A percentile compares a stretch with the other conserved stretches of the same genome.
These are phyloP conservation scores for Nerophis ophidion DNA, from an alignment of 2,113 vertebrate genomes.

Conservation along the genomic window DNA sequence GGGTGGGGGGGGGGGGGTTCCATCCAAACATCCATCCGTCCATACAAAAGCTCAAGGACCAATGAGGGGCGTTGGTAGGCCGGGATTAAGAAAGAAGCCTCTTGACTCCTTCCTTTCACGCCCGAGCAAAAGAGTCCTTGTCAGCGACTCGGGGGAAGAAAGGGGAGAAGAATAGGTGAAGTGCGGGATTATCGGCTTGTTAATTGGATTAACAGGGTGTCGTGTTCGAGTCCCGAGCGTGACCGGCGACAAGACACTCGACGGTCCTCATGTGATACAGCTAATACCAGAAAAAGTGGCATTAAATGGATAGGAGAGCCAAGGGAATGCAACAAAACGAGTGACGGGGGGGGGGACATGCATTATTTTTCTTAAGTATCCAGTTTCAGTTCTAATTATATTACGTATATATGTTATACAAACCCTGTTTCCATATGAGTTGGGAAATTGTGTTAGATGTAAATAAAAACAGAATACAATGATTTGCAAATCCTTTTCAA, in stretches of 20 bases:
- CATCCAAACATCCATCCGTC: constrained; percentile 4
- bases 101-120: constrained; percentile 67
- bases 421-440: too few species aligned
- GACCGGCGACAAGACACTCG: constrained; percentile 24
- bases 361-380: too few species aligned
- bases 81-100: constrained; percentile 61
- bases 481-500: too few species aligned
- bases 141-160: constrained; percentile 54
- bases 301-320: not conserved
- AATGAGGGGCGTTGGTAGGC: constrained; percentile 53
- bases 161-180: constrained; percentile 55
- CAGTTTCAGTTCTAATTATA: too few species aligned
- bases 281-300: not conserved
- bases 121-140: constrained; percentile 59
- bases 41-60: constrained; percentile 46
- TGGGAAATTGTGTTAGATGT: too few species aligned
- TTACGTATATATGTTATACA: too few species aligned
- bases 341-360: too few species aligned
- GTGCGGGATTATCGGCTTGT: constrained; percentile 66
- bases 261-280: not conserved
- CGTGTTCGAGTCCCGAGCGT: constrained; percentile 54
- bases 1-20: not conserved
- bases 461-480: too few species aligned
- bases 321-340: too few species aligned
- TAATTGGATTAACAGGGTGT: constrained; percentile 78